Conservation (phyloP, 2,888 invertebrate species). For the Cataglyphis livida region DNA sequence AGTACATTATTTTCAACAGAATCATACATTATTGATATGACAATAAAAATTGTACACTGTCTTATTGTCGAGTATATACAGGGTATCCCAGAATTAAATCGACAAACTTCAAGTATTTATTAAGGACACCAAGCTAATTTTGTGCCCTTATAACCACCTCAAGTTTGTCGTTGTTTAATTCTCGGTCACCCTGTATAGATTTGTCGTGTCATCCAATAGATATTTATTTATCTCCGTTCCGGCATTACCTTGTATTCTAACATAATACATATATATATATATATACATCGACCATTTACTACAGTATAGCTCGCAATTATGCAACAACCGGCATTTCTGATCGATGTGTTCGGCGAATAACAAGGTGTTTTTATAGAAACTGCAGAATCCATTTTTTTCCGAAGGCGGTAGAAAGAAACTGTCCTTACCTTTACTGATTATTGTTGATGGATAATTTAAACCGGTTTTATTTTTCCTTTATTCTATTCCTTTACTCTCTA, state of each 20-base stretch:
- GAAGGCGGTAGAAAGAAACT: constrained; percentile 47
- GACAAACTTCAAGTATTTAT: no score
- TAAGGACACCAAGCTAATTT: no score
- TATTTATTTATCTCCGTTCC: constrained; percentile 20
- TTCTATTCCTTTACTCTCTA: no score
- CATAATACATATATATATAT: background rate
- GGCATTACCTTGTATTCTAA: background rate
- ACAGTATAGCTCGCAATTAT: constrained; percentile 57
- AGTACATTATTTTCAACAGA: background rate
- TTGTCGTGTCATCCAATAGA: background rate
- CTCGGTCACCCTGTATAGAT: background rate
- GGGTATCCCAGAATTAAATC: no score
- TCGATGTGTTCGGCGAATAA: constrained; percentile 70
- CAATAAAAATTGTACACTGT: background rate
- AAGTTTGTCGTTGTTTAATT: no score
- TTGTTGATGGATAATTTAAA: background rate
- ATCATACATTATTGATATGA: background rate
- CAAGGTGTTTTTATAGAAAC: constrained; percentile 48
- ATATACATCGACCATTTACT: background rate
- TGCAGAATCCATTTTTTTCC: constrained; percentile 43
- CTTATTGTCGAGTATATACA: no score
- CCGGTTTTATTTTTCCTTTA: constrained; percentile 15
- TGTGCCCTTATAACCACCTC: no score
- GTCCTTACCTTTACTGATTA: constrained; percentile 40
- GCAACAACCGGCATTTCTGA: constrained; percentile 68